Evolutionary conservation across 2,797 vertebrate genomes (phyloP), one percentile per base, ranked within the genome.

Genomic region (Pteronotus mesoamericanus): DNA sequence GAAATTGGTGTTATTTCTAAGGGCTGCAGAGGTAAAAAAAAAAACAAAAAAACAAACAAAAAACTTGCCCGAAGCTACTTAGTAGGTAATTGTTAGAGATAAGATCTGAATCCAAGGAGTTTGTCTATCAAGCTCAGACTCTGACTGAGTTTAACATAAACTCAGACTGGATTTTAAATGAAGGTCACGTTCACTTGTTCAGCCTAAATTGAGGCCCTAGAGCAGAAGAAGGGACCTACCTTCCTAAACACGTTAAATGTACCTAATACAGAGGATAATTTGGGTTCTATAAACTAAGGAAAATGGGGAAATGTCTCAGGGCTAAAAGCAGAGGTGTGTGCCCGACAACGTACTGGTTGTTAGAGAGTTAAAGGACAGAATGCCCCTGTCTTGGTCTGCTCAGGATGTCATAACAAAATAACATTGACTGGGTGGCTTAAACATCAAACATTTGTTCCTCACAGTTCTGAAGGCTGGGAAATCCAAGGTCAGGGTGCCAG

Each of bases 1-100:
- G 64, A 68, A 94, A 66, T 5, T 85, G 39, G 32, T 48, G n/a
- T 61, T 46, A 34, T 87, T 92, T 86, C 94, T 61, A 80, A 91
- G 69, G 18, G 16, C 2, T n/a, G 64, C 59, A 39, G 15, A 77
- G 2, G 11, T 79, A 72, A 34, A 22, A 57, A 12, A 29, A 24
- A 37, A 71, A 68, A 68, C 19, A 69, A 71, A 42, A 21, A 42
- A 77, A 77, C 32, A 11, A 21, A 75, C 14, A 75, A 46, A 46
- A 3, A n/a, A n/a, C 34, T 95, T 94, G 37, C 26, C 66, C 57
- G 89, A 66, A 92, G 44, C 55, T 82, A 64, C 6, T 64, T 46
- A 37, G 51, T 32, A 37, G 29, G 19, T 90, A 48, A 44, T 77
- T 55, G n/a, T 71, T 19, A 53, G 51, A 92, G 46, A 42, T 68